Conservation (phyloP, 2,113 vertebrate species). For the Oxygymnocypris stewartii region DNA sequence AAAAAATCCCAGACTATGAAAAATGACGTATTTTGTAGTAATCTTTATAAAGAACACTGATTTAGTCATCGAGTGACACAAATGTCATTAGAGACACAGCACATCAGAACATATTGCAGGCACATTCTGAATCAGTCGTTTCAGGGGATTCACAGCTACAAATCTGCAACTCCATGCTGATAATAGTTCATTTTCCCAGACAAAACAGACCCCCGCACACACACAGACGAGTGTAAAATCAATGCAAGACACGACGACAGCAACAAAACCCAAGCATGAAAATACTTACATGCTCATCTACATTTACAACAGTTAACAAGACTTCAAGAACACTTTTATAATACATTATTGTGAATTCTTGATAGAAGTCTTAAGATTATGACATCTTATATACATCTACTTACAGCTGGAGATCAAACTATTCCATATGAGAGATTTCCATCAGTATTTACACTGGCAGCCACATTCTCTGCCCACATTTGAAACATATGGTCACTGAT, state of each 20-base stretch:
- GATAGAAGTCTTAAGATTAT: conserved; percentile 5
- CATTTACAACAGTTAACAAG: conserved; percentile 50
- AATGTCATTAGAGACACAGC: conserved; percentile 49
- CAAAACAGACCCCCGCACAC: conserved; percentile 38
- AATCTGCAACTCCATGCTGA: conserved; percentile 67
- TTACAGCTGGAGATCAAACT: conserved; percentile 47
- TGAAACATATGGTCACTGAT: conserved; percentile 45
- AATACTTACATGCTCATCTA: conserved; percentile 55
- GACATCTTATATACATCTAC: conserved; percentile 56
- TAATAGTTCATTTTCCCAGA: conserved; percentile 50
- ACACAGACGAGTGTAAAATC: conserved; percentile 25
- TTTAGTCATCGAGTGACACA: conserved; percentile 52
- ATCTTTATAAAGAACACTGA: conserved; percentile 57
- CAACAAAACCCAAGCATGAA: conserved; percentile 44
- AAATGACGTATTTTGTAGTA: conserved; percentile 46
- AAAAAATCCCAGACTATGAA: not conserved
- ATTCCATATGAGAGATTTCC: conserved; percentile 42
- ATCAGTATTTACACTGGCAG: conserved; percentile 53
- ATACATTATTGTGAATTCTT: conserved; percentile 41
- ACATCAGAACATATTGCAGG: conserved; percentile 50
- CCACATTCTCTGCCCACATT: conserved; percentile 24
- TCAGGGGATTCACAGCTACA: conserved; percentile 57
- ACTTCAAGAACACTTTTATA: conserved; percentile 46
- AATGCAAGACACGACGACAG: conserved; percentile 35
- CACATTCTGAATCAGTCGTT: conserved; percentile 50